These are phyloP conservation scores for Artibeus jamaicensis DNA, from an alignment of 2,797 vertebrate genomes.

Conservation along the genomic window DNA sequence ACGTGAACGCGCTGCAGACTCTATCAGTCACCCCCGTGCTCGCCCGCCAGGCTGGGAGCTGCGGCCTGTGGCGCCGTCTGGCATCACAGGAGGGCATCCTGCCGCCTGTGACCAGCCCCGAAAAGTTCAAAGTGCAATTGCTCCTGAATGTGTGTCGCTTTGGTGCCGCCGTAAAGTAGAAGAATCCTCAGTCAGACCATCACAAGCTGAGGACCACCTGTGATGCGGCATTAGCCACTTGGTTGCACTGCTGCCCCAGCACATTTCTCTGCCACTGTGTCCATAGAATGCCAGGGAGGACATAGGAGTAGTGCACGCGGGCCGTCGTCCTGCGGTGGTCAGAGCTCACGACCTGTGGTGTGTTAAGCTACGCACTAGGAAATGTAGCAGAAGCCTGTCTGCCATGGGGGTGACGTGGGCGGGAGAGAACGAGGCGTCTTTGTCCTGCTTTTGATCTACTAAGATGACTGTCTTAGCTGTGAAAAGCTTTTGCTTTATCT, in stretches of 20 bases:
- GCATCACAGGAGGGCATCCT: neutral
- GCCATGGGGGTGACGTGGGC: neutral
- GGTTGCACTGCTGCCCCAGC: no score
- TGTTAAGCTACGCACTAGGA: neutral
- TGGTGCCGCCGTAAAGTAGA: neutral
- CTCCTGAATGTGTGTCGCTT: neutral
- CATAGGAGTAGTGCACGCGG: accelerated
- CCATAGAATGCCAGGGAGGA: neutral
- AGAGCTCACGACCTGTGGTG: neutral
- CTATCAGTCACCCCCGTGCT: neutral
- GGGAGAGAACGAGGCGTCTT: neutral
- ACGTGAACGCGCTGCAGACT: no score
- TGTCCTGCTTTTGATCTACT: neutral
- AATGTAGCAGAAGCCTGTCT: neutral
- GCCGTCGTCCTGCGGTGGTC: neutral
- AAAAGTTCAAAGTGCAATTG: neutral
- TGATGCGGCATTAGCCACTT: neutral
- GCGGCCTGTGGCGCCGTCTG: no score
- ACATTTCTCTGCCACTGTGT: neutral
- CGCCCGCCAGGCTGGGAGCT: no score
- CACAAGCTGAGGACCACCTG: neutral
- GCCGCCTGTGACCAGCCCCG: neutral
- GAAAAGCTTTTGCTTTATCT: neutral
- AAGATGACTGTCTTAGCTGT: neutral
- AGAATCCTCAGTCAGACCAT: neutral